Conservation (phyloP, 1,140 invertebrate genomes). For the Proctacanthus coquilletti region DNA sequence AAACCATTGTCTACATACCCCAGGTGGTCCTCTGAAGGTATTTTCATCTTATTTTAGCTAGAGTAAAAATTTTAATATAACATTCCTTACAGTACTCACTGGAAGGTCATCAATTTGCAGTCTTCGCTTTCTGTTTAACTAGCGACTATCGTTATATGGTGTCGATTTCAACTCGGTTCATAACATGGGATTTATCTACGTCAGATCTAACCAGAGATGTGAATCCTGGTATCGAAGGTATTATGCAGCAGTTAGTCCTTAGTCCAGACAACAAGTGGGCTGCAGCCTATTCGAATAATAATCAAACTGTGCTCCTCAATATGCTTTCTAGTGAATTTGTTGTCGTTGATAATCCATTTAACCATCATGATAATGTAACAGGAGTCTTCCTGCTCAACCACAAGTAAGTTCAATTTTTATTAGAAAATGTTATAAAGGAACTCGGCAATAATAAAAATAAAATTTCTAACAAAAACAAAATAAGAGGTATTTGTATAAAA, state of each 20-base stretch:
- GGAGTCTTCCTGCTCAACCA: conserved; percentile 65
- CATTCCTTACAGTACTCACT: conserved; percentile 61
- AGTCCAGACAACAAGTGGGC: conserved; percentile 93
- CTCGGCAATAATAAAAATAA: too few species aligned
- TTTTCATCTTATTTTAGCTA: conserved; percentile 2
- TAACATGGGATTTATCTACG: conserved; percentile 92
- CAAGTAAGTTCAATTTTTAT: conserved; percentile 32
- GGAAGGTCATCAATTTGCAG: conserved; percentile 95
- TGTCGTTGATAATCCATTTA: conserved; percentile 68
- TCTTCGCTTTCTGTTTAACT: conserved; percentile 86
- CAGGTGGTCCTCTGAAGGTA: conserved; percentile 90
- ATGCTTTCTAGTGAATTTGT: conserved; percentile 83
- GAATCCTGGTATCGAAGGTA: conserved; percentile 83
- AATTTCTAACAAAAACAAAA: too few species aligned
- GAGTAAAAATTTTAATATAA: neutral
- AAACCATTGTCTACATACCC: conserved; percentile 92
- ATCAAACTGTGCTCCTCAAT: conserved; percentile 76
- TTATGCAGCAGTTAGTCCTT: conserved; percentile 88
- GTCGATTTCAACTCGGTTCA: conserved; percentile 91
- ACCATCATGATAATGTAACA: conserved; percentile 36
- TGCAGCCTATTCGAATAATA: conserved; percentile 92
- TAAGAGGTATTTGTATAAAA: too few species aligned
- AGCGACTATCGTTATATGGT: conserved; percentile 87
- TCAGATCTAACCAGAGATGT: conserved; percentile 84
- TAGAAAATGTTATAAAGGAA: neutral